phyloP scores from a whole-genome alignment of 2,888 invertebrate genomes.

The Cotesia congregata region DNA sequence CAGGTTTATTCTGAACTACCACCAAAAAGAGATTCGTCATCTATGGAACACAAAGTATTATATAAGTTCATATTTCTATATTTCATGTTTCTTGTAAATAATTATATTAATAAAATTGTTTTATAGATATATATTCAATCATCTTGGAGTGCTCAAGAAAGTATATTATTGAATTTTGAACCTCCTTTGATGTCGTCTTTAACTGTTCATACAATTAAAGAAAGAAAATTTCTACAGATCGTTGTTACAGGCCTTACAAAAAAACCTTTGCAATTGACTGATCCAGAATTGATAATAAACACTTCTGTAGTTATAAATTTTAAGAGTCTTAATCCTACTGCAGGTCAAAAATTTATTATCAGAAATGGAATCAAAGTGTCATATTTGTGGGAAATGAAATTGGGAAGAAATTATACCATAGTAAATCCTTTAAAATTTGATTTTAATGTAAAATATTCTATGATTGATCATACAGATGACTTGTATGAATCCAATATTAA shows the following conservation, averaged over 20 bases:
- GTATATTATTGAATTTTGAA: constrained; percentile 83
- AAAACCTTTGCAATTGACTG: constrained; percentile 66
- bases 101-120: background rate
- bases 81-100: constrained; percentile 20
- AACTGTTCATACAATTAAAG: constrained; percentile 86
- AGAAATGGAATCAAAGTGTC: constrained; percentile 83
- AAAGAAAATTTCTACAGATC: constrained; percentile 89
- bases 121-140: constrained; percentile 80
- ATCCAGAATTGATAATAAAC: constrained; percentile 71
- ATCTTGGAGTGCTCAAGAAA: constrained; percentile 83
- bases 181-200: constrained; percentile 87
- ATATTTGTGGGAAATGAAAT: constrained; percentile 84
- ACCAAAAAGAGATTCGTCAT: constrained; percentile 79
- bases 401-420: constrained; percentile 66
- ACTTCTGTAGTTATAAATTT: constrained; percentile 76
- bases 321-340: constrained; percentile 78
- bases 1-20: constrained; percentile 82
- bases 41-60: constrained; percentile 80
- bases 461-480: constrained; percentile 63
- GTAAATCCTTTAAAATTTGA: constrained; percentile 74
- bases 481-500: constrained; percentile 55
- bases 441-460: constrained; percentile 76
- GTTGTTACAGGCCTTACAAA: constrained; percentile 75
- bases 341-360: constrained; percentile 77
- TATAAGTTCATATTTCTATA: background rate